phyloP scores from a whole-genome alignment of 2,888 invertebrate species.

The Caenorhabditis becei region DNA sequence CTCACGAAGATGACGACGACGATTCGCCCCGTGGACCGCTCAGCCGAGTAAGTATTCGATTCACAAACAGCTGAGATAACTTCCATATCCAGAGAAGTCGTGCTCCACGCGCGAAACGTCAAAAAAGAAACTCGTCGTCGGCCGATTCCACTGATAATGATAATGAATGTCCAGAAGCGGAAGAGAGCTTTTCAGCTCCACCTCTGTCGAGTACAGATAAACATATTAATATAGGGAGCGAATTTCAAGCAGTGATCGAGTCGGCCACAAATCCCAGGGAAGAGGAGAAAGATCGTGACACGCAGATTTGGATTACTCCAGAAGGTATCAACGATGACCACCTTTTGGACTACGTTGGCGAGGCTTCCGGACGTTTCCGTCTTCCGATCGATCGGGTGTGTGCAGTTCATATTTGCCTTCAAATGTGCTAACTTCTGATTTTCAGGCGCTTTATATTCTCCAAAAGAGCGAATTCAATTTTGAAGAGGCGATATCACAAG shows the following conservation, averaged over 20 bases:
- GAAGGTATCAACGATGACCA: not conserved
- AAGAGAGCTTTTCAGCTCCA: conserved; percentile 9
- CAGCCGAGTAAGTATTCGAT: not conserved
- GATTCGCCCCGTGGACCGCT: not conserved
- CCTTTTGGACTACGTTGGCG: conserved; percentile 14
- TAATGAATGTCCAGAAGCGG: no score
- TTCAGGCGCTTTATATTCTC: conserved; percentile 53
- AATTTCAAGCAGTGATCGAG: conserved; percentile 37
- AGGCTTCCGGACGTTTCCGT: conserved; percentile 23
- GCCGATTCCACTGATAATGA: not conserved
- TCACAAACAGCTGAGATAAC: not conserved
- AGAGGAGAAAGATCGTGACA: conserved; percentile 15
- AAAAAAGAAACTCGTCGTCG: conserved; percentile 1
- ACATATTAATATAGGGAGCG: conserved; percentile 37
- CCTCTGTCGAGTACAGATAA: conserved; percentile 29
- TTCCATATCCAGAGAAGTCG: not conserved
- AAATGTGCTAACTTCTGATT: not conserved
- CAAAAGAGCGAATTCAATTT: conserved; percentile 36
- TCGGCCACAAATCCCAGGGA: not conserved
- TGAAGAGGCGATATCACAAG: conserved; percentile 2
- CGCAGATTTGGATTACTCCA: conserved; percentile 18
- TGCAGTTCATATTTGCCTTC: not conserved
- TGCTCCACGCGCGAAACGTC: conserved; percentile 2
- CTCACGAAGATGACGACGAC: not conserved
- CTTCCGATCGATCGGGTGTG: conserved; percentile 35